Evolutionary conservation across 2,113 vertebrate genomes (phyloP).

Genomic region (Silurus asotus): DNA sequence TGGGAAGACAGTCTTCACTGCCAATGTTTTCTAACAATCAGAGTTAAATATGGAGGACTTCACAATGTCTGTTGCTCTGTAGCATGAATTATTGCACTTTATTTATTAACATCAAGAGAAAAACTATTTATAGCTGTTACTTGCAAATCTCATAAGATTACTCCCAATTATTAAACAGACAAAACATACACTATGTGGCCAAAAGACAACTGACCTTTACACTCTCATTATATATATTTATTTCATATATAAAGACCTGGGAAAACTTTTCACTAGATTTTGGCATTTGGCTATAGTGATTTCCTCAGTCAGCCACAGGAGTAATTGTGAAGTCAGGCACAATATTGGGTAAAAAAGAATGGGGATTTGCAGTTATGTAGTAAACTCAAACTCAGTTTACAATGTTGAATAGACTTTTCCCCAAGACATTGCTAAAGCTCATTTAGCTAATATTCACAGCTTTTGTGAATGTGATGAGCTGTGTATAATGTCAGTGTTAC

Average conservation of each 20-base stretch:
- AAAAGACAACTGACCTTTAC: background rate
- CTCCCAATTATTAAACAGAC: background rate
- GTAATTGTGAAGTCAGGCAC: constrained; percentile 1
- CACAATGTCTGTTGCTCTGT: background rate
- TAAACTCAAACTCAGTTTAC: background rate
- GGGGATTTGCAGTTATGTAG: background rate
- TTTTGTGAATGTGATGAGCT: background rate
- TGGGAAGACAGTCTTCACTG: background rate
- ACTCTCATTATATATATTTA: background rate
- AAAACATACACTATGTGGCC: background rate
- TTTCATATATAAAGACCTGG: background rate
- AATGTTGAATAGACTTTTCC: background rate
- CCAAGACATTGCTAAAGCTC: background rate
- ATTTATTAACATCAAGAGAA: background rate
- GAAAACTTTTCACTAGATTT: background rate
- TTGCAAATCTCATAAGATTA: background rate
- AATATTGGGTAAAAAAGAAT: no score
- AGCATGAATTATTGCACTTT: background rate
- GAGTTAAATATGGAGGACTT: background rate
- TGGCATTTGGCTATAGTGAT: background rate
- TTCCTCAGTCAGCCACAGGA: background rate
- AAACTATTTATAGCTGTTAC: background rate
- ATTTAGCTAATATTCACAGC: background rate
- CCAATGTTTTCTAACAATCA: background rate
- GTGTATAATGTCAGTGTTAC: background rate